Evolutionary conservation across 2,797 vertebrate genomes (phyloP).

Genomic region (Liasis olivaceus): DNA sequence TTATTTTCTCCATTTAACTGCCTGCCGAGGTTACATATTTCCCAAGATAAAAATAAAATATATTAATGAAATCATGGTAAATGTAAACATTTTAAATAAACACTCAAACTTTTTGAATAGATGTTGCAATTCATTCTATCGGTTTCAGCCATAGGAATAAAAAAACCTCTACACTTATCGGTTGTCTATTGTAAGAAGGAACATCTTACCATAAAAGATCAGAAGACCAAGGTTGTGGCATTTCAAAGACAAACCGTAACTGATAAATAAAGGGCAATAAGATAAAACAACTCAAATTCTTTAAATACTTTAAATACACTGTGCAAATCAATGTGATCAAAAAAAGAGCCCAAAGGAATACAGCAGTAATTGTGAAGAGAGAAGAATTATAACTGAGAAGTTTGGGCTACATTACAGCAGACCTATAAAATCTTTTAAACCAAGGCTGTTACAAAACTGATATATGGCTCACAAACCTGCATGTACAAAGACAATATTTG

Average conservation of each 20-base stretch:
- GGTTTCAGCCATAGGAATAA: not conserved
- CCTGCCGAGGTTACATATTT: not conserved
- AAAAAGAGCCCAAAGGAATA: not conserved
- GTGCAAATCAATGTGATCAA: not conserved
- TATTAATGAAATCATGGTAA: not conserved
- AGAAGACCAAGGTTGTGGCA: not conserved
- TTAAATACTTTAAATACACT: not conserved
- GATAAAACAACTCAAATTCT: not conserved
- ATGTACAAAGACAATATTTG: not conserved
- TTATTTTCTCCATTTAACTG: not conserved
- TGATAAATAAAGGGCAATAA: not conserved
- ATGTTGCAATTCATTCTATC: not conserved
- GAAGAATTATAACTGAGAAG: not conserved
- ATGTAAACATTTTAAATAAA: not conserved
- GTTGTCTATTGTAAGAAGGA: not conserved
- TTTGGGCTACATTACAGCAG: not conserved
- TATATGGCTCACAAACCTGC: not conserved
- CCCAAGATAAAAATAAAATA: not conserved
- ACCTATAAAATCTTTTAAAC: not conserved
- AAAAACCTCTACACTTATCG: not conserved
- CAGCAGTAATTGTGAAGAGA: not conserved
- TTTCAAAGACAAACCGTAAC: not conserved
- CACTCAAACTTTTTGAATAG: not conserved
- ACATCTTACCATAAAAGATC: not conserved
- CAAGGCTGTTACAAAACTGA: not conserved